Conservation (phyloP, 2,888 invertebrate genomes). For the Meghimatium bilineatum region DNA sequence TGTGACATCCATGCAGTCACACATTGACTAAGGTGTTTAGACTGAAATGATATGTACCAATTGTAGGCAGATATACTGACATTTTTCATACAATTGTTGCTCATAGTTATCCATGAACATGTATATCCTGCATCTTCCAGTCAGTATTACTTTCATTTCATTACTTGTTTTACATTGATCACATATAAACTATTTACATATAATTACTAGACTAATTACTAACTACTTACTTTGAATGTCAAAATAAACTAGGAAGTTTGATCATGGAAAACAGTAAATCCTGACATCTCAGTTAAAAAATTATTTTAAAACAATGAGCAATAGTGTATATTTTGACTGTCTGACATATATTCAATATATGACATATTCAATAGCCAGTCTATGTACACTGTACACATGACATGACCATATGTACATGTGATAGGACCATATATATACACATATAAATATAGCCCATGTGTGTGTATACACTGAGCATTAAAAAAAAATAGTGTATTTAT, state of each 20-base stretch:
- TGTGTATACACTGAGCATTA: neutral
- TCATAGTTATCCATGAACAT: neutral
- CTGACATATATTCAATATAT: neutral
- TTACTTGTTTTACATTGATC: neutral
- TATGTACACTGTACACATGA: conserved; percentile 11
- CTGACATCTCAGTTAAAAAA: neutral
- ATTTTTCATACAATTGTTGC: neutral
- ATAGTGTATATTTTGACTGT: conserved; percentile 16
- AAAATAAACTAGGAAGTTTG: neutral
- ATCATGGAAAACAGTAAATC: conserved; percentile 9
- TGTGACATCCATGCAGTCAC: too few relatives aligned
- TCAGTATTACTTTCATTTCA: neutral
- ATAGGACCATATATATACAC: conserved; percentile 5
- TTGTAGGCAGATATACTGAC: neutral
- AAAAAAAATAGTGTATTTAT: conserved; percentile 18
- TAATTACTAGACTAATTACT: neutral
- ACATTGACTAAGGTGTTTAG: too few relatives aligned
- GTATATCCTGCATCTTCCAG: neutral
- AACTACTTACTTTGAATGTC: conserved; percentile 5
- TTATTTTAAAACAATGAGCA: neutral
- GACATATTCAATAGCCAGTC: too few relatives aligned
- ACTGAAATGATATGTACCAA: neutral
- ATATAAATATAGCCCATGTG: conserved; percentile 5
- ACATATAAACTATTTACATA: neutral
- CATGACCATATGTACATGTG: conserved; percentile 10